Evolutionary conservation across 2,113 vertebrate species (phyloP).

Genomic region (Festucalex cinctus): DNA sequence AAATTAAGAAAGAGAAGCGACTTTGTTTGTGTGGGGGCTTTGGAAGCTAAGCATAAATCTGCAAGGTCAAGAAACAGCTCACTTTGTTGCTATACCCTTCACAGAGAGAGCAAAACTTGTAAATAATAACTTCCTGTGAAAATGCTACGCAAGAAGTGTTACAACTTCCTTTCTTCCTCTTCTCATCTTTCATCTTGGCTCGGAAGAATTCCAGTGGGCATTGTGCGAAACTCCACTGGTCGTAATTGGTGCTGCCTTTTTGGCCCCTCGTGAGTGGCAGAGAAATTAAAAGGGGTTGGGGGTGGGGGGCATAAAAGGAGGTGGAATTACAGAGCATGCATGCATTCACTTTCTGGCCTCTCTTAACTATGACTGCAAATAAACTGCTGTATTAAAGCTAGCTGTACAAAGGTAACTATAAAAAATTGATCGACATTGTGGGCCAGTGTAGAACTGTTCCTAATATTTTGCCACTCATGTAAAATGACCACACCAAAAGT

Average conservation of each 20-base stretch:
- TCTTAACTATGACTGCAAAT: neutral
- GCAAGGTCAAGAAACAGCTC: neutral
- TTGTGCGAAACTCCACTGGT: neutral
- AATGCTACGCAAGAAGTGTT: slow-evolving; percentile 20
- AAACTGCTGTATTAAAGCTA: neutral
- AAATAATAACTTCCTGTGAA: slow-evolving; percentile 42
- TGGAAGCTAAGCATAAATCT: neutral
- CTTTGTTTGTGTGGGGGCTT: neutral
- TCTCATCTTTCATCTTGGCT: slow-evolving; percentile 1
- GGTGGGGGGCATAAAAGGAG: neutral
- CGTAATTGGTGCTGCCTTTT: neutral
- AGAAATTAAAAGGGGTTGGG: neutral
- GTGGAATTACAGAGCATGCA: neutral
- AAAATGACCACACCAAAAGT: neutral
- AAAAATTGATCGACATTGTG: neutral
- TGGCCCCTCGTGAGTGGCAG: neutral
- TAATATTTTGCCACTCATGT: neutral
- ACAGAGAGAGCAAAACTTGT: slow-evolving; percentile 9
- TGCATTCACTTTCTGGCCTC: neutral
- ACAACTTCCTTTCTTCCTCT: slow-evolving; percentile 8
- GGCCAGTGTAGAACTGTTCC: neutral
- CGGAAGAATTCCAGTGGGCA: slow-evolving; percentile 4
- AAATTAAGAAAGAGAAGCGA: neutral
- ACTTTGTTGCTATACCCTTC: neutral
- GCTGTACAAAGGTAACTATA: neutral